Evolutionary conservation across 2,113 vertebrate genomes (phyloP).

Genomic region (Equus quagga): DNA sequence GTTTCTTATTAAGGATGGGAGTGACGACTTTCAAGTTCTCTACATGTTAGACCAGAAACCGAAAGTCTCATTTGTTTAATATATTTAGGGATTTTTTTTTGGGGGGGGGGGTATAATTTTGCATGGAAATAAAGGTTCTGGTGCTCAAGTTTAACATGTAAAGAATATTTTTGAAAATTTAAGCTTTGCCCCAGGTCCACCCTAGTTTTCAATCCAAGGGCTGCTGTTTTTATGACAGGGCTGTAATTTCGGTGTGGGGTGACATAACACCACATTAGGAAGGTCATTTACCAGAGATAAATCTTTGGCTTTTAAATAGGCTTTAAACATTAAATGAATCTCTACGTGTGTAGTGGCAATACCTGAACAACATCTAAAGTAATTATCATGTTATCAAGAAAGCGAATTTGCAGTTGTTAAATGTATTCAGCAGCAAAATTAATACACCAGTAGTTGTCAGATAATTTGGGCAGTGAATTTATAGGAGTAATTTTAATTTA

Average conservation of each 20-base stretch:
- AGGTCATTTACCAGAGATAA: constrained; percentile 61
- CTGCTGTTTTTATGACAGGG: neutral
- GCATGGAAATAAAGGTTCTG: neutral
- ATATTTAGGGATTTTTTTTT: neutral
- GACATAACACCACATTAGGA: constrained; percentile 26
- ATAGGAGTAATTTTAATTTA: constrained; percentile 82
- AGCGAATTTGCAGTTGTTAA: constrained; percentile 78
- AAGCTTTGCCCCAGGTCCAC: neutral
- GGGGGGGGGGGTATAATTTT: neutral
- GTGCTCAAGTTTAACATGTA: neutral
- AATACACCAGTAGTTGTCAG: constrained; percentile 75
- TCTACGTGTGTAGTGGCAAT: constrained; percentile 62
- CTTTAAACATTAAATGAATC: constrained; percentile 78
- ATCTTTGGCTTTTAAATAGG: constrained; percentile 67
- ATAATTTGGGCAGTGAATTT: constrained; percentile 80
- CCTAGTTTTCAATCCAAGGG: neutral
- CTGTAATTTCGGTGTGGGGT: neutral
- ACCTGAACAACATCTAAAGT: constrained; percentile 73
- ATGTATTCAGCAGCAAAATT: constrained; percentile 79
- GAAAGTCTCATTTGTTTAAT: neutral
- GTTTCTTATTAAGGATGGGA: neutral
- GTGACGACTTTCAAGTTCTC: neutral
- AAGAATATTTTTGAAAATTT: neutral
- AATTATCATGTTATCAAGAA: constrained; percentile 78
- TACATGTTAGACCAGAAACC: neutral